These are phyloP conservation scores for Actinia equina DNA, from an alignment of 64 coral and sea anemone species.

Conservation along the genomic window DNA sequence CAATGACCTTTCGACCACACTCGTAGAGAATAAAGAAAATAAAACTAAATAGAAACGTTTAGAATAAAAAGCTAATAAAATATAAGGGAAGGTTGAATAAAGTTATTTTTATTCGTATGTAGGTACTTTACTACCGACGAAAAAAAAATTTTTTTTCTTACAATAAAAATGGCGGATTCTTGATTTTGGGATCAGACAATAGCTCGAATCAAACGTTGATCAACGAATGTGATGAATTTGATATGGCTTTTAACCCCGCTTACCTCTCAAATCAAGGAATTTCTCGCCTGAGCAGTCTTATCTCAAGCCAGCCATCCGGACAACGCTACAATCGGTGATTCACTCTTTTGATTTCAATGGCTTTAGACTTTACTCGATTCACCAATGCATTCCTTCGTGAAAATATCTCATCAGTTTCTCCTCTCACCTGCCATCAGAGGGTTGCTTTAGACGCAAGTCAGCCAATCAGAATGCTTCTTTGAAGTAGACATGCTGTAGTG, in stretches of 20 bases:
- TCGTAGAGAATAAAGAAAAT: no score
- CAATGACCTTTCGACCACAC: no score
- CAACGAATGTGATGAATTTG: neutral
- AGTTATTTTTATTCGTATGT: no score
- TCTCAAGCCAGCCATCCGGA: neutral
- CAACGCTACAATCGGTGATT: neutral
- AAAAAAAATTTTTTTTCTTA: no score
- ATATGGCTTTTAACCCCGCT: neutral
- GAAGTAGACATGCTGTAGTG: neutral
- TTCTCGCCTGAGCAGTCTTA: neutral
- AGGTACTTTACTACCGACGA: no score
- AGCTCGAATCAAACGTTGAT: neutral
- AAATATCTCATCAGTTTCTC: neutral
- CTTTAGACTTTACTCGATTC: neutral
- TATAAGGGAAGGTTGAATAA: no score
- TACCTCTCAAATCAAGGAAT: neutral
- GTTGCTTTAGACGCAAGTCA: neutral
- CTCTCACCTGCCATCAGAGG: neutral
- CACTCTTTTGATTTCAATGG: neutral
- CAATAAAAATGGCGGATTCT: neutral
- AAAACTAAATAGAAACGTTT: no score
- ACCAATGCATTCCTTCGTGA: constrained; percentile 4
- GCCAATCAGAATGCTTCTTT: neutral
- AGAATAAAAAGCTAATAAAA: no score
- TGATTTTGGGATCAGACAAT: neutral